A percentile compares a stretch with the other conserved stretches of the same genome.
Evolutionary conservation across 2,888 invertebrate species (phyloP).

Genomic region (Phasia obesa): DNA sequence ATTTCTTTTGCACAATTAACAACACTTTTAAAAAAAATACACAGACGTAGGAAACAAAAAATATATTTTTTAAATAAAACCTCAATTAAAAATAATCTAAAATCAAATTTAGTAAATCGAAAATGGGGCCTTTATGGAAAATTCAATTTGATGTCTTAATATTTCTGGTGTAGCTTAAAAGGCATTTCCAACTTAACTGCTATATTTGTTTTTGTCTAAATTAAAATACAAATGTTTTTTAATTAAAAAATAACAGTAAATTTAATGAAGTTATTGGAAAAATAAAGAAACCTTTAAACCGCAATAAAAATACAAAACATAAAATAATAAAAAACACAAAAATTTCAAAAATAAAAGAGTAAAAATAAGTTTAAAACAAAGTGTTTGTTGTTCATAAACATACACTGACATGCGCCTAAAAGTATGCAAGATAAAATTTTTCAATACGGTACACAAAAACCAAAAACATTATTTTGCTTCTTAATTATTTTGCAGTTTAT

Average conservation of each 20-base stretch:
- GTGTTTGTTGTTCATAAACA: constrained; percentile 45
- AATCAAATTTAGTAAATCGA: too few relatives aligned
- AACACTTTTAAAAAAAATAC: too few relatives aligned
- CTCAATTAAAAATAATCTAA: too few relatives aligned
- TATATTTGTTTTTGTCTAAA: background rate
- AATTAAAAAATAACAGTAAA: constrained; percentile 32
- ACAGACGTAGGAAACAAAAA: too few relatives aligned
- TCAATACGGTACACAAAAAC: constrained; percentile 43
- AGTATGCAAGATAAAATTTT: constrained; percentile 55
- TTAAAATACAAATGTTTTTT: background rate
- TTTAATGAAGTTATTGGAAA: constrained; percentile 1
- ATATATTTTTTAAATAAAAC: too few relatives aligned
- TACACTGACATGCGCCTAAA: constrained; percentile 69
- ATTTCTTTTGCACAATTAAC: too few relatives aligned
- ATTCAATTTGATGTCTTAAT: too few relatives aligned
- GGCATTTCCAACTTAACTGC: too few relatives aligned
- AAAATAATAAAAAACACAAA: constrained; percentile 26
- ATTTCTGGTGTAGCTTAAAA: too few relatives aligned
- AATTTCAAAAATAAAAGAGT: constrained; percentile 16
- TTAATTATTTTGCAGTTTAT: constrained; percentile 15
- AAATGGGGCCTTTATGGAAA: too few relatives aligned
- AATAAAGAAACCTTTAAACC: constrained; percentile 42
- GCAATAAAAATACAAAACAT: constrained; percentile 26
- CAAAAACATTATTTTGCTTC: constrained; percentile 26
- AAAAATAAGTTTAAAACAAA: background rate